Percentiles rank a stretch among this genome's conserved stretches.
Conservation (phyloP, 2,797 vertebrate species). For the Apogon talboti region DNA sequence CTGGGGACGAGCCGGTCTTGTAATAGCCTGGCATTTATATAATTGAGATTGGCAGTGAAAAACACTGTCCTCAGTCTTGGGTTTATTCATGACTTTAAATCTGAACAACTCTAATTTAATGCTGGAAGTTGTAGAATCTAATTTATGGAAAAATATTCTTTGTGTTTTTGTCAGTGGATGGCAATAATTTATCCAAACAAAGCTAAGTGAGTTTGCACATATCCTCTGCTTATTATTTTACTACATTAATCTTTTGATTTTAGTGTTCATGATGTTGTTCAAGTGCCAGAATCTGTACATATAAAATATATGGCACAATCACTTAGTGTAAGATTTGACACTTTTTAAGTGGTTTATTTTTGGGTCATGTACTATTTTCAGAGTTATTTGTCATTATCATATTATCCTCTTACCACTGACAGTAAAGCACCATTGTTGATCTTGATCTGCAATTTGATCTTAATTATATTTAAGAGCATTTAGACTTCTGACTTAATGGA, state of each 20-base stretch:
- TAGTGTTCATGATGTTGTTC: background rate
- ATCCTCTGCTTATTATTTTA: background rate
- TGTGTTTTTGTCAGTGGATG: conserved; percentile 6
- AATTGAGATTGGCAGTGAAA: conserved; percentile 50
- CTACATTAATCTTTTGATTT: background rate
- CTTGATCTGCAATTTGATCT: conserved; percentile 50
- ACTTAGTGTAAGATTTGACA: background rate
- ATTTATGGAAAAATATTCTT: conserved; percentile 20
- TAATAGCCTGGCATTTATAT: conserved; percentile 26
- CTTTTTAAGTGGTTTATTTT: background rate
- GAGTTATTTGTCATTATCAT: background rate
- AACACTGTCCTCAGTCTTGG: conserved; percentile 11
- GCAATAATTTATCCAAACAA: conserved; percentile 5
- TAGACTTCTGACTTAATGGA: conserved; percentile 17
- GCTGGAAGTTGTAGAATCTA: conserved; percentile 28
- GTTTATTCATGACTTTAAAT: conserved; percentile 8
- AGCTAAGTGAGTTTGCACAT: background rate
- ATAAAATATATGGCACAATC: background rate
- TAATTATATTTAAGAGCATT: conserved; percentile 42
- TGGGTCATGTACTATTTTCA: background rate
- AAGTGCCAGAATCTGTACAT: background rate
- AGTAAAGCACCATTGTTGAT: conserved; percentile 14
- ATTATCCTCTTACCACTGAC: background rate
- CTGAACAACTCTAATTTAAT: conserved; percentile 3
- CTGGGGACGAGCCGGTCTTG: background rate